phyloP scores from a whole-genome alignment of 2,113 vertebrate genomes.

The Choloepus hoffmanni region DNA sequence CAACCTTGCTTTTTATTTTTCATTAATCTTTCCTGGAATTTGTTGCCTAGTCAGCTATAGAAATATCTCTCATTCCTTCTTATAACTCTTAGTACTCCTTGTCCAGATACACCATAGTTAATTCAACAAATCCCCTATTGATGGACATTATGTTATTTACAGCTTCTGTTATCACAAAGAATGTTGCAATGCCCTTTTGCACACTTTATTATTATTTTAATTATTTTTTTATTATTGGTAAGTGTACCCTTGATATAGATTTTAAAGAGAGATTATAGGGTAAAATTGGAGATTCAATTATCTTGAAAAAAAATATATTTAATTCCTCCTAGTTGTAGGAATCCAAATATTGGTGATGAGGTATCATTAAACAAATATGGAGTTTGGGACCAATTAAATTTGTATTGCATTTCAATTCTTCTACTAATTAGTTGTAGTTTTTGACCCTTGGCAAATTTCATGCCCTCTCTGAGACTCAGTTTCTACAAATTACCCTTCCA shows the following conservation, averaged over 20 bases:
- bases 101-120: background rate
- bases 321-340: background rate
- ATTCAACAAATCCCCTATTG: background rate
- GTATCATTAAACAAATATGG: background rate
- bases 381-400: background rate
- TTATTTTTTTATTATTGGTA: background rate
- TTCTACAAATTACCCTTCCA: background rate
- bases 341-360: background rate
- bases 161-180: background rate
- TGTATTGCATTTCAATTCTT: background rate
- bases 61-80: background rate
- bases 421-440: background rate
- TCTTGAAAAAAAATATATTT: background rate
- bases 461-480: background rate
- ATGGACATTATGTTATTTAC: background rate
- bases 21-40: background rate
- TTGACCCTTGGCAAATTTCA: background rate
- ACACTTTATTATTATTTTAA: background rate
- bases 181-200: background rate
- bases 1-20: background rate
- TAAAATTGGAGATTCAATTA: background rate
- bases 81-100: background rate
- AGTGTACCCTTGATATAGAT: background rate
- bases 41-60: too few species aligned
- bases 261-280: background rate